These are phyloP conservation scores for Dysidea cf. avara DNA, from an alignment of 37 sponge, comb jelly and placozoan species.

Conservation along the genomic window DNA sequence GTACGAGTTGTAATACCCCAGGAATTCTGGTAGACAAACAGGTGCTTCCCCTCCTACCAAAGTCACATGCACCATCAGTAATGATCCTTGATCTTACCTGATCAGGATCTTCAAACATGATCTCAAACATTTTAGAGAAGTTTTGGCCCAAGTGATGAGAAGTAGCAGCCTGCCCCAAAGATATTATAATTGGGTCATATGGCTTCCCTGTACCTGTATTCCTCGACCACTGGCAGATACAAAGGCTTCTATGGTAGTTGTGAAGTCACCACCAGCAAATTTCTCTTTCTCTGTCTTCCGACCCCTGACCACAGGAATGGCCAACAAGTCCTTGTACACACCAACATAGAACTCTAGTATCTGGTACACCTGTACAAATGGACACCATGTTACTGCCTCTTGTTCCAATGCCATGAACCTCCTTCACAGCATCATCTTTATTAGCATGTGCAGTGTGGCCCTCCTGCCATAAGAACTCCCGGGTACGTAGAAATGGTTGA, in stretches of 20 bases:
- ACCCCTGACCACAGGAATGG: slow-evolving; percentile 94
- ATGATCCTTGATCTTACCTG: neutral
- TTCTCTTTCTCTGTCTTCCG: slow-evolving; percentile 98
- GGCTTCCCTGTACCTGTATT: slow-evolving; percentile 70
- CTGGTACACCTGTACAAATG: slow-evolving; percentile 59
- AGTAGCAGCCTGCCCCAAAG: slow-evolving; percentile 85
- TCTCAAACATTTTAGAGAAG: slow-evolving; percentile 98
- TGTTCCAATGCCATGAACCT: slow-evolving; percentile 51
- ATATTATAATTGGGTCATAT: neutral
- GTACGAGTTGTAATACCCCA: slow-evolving; percentile 98
- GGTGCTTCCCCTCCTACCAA: slow-evolving; percentile 47
- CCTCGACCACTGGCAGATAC: slow-evolving; percentile 93
- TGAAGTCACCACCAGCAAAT: slow-evolving; percentile 98
- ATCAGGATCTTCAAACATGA: slow-evolving; percentile 85
- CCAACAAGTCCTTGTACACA: slow-evolving; percentile 96
- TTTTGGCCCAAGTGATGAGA: slow-evolving; percentile 99
- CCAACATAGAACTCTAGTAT: slow-evolving; percentile 87
- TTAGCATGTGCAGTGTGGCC: slow-evolving; percentile 94
- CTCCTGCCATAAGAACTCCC: slow-evolving; percentile 99
- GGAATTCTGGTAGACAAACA: slow-evolving; percentile 94
- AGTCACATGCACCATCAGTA: too few relatives aligned
- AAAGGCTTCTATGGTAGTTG: slow-evolving; percentile 96
- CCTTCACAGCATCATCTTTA: slow-evolving; percentile 87
- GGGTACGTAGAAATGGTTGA: slow-evolving; percentile 96
- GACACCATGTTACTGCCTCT: neutral